These are phyloP conservation scores for Tiaroga cobitis DNA, from an alignment of 2,797 vertebrate genomes.

Conservation along the genomic window DNA sequence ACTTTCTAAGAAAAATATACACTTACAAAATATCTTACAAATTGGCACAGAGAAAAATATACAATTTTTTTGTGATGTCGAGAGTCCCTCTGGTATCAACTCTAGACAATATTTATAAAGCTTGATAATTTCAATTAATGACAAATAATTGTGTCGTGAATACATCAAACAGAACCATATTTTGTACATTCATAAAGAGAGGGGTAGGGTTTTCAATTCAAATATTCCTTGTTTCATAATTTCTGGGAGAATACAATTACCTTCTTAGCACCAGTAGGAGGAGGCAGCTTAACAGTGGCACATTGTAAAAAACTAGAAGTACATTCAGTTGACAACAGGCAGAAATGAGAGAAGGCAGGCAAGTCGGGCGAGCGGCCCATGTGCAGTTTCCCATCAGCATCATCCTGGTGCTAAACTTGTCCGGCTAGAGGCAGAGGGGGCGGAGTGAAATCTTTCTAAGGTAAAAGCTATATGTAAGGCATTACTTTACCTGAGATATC, in stretches of 20 bases:
- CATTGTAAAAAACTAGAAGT: conserved; percentile 86
- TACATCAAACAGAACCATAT: conserved; percentile 92
- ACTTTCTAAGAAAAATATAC: conserved; percentile 99
- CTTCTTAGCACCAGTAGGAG: conserved; percentile 96
- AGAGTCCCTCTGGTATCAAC: conserved; percentile 99
- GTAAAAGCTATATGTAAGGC: conserved; percentile 48
- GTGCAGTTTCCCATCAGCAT: conserved; percentile 79
- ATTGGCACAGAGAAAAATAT: conserved; percentile 99
- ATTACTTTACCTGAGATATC: conserved; percentile 44
- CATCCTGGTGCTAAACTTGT: conserved; percentile 81
- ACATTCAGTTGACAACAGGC: conserved; percentile 99
- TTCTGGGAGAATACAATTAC: conserved; percentile 75
- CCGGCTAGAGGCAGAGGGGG: conserved; percentile 76
- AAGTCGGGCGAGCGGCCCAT: conserved; percentile 78
- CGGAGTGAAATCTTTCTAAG: conserved; percentile 62
- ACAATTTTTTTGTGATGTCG: conserved; percentile 99
- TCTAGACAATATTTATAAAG: conserved; percentile 99
- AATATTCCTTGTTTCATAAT: conserved; percentile 79
- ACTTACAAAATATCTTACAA: conserved; percentile 99
- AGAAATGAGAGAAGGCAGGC: conserved; percentile 88
- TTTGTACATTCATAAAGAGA: conserved; percentile 99
- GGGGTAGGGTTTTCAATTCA: conserved; percentile 77
- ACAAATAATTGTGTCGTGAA: conserved; percentile 95
- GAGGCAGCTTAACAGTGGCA: conserved; percentile 96
- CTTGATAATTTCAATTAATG: conserved; percentile 92